phyloP scores from a whole-genome alignment of 2,888 invertebrate species.

The Tromatobia lineatoria region DNA sequence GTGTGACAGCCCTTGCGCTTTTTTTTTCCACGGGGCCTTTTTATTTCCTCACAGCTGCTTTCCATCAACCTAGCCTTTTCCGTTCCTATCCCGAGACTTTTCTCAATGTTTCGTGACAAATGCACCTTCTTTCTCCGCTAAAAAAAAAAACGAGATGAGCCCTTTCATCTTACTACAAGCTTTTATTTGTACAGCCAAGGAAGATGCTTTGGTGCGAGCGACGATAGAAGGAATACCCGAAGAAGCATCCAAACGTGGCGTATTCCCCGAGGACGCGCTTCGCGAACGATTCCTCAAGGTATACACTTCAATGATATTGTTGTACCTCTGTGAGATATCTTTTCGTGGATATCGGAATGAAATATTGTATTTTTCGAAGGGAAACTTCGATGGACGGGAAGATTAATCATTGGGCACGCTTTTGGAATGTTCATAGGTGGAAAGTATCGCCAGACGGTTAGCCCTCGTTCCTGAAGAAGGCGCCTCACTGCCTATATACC shows the following conservation, averaged over 20 bases:
- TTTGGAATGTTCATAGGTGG: slow-evolving; percentile 86
- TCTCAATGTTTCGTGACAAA: slow-evolving; percentile 36
- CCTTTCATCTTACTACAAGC: background rate
- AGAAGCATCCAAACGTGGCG: slow-evolving; percentile 92
- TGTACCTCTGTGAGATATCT: background rate
- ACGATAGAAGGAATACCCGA: slow-evolving; percentile 92
- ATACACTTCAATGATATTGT: slow-evolving; percentile 55
- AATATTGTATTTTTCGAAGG: background rate
- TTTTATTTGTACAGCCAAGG: slow-evolving; percentile 86
- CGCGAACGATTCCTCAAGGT: slow-evolving; percentile 93
- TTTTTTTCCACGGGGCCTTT: background rate
- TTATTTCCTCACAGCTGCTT: slow-evolving; percentile 33
- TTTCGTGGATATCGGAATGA: background rate
- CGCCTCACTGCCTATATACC: slow-evolving; percentile 93
- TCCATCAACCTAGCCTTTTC: background rate
- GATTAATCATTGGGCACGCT: background rate
- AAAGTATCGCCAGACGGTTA: slow-evolving; percentile 92
- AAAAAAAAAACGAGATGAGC: background rate
- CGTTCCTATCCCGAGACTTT: slow-evolving; percentile 1
- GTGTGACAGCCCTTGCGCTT: slow-evolving; percentile 69
- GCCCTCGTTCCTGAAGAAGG: slow-evolving; percentile 95
- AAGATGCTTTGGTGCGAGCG: slow-evolving; percentile 93
- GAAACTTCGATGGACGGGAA: background rate
- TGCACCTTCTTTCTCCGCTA: background rate
- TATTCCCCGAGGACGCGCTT: slow-evolving; percentile 95